Evolutionary conservation across 2,113 vertebrate genomes (phyloP).

Genomic region (Mobula hypostoma): DNA sequence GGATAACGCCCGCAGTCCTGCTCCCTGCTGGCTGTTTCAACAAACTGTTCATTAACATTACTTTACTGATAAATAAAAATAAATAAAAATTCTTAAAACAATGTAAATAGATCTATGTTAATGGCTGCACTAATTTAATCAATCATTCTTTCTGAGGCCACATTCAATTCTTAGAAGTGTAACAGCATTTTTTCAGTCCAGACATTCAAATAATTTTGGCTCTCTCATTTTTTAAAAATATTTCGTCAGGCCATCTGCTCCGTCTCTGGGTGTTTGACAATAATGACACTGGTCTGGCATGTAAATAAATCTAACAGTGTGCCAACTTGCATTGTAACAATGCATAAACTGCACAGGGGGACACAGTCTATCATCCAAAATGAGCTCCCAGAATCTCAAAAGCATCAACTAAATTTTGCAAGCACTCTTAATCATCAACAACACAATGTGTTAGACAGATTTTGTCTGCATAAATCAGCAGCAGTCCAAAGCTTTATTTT

Average conservation of each 20-base stretch:
- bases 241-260: conserved; percentile 32
- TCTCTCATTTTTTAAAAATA: neutral
- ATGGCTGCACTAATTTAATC: neutral
- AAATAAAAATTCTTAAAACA: neutral
- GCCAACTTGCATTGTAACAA: conserved; percentile 19
- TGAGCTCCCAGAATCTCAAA: neutral
- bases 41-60: neutral
- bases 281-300: conserved; percentile 23
- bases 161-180: neutral
- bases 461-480: conserved; percentile 5
- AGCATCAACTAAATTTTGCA: conserved; percentile 15
- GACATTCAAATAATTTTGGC: neutral
- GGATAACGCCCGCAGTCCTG: neutral
- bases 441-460: conserved; percentile 24
- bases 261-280: conserved; percentile 10
- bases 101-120: neutral
- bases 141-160: conserved; percentile 6
- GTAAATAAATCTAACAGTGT: conserved; percentile 20
- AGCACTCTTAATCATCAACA: neutral
- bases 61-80: conserved; percentile 29
- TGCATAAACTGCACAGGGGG: neutral
- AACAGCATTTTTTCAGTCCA: neutral
- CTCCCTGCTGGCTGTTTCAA: neutral
- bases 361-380: neutral
- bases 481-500: neutral